Evolutionary conservation across 2,113 vertebrate genomes (phyloP).

Genomic region (Tricholaema leucomelas): DNA sequence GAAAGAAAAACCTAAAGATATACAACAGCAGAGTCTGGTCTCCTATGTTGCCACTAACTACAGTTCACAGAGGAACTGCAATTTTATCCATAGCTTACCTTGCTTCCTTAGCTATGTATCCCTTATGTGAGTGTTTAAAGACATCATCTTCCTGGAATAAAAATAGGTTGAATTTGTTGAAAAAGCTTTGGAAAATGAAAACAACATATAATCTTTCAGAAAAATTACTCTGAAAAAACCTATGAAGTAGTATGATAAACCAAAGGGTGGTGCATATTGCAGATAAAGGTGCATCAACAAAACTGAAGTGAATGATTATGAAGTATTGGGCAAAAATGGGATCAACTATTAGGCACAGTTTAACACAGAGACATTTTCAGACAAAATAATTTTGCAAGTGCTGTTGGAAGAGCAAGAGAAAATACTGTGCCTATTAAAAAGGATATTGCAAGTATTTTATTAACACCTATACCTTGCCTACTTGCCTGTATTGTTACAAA

Average conservation of each 20-base stretch:
- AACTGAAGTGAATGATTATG: neutral
- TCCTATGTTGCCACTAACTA: neutral
- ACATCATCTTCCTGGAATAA: neutral
- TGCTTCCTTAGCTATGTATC: neutral
- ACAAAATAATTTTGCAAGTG: neutral
- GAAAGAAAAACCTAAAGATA: neutral
- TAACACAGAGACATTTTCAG: neutral
- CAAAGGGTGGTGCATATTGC: neutral
- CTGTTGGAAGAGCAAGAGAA: neutral
- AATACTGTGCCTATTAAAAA: neutral
- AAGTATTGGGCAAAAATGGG: neutral
- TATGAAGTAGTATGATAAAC: neutral
- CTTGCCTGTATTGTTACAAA: neutral
- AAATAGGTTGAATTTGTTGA: neutral
- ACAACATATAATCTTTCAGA: neutral
- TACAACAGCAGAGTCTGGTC: neutral
- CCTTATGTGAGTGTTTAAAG: neutral
- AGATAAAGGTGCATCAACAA: neutral
- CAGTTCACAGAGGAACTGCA: neutral
- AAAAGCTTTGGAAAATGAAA: neutral
- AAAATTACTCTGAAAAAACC: neutral
- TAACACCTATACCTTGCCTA: neutral
- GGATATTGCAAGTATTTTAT: neutral
- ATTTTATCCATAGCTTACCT: neutral
- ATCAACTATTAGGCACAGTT: neutral